phyloP scores from a whole-genome alignment of 1,140 invertebrate genomes.

The Ceratina australensis region DNA sequence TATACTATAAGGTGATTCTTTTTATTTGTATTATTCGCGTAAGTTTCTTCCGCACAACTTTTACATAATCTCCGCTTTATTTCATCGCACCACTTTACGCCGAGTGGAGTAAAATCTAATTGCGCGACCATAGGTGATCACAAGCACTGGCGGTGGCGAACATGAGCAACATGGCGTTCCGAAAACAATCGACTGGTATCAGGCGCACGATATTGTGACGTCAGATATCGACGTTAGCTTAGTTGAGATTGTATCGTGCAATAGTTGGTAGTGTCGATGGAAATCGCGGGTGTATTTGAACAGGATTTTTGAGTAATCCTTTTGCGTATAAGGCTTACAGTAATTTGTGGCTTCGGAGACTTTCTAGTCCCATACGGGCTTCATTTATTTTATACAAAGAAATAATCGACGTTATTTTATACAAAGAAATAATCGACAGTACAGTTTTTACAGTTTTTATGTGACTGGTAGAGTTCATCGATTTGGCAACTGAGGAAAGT shows the following conservation, averaged over 20 bases:
- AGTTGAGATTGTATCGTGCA: too few species aligned
- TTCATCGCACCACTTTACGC: conserved; percentile 10
- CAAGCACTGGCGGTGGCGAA: too few species aligned
- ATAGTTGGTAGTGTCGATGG: too few species aligned
- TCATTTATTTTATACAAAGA: too few species aligned
- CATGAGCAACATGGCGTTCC: conserved; percentile 32
- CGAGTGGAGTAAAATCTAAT: conserved; percentile 20
- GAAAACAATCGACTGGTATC: conserved; percentile 29
- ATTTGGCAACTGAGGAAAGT: conserved; percentile 36
- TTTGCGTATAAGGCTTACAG: too few species aligned
- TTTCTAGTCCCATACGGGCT: too few species aligned
- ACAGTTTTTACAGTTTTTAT: conserved; percentile 17
- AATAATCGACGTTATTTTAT: too few species aligned
- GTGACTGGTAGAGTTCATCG: conserved; percentile 25
- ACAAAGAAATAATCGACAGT: conserved; percentile 17
- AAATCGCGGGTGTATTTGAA: too few species aligned
- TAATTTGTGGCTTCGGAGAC: too few species aligned
- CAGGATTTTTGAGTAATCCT: too few species aligned
- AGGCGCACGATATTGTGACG: too few species aligned
- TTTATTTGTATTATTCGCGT: conserved; percentile 1
- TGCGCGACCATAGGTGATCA: conserved; percentile 14
- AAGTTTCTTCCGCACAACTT: neutral
- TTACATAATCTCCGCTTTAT: conserved; percentile 37
- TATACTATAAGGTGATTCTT: neutral
- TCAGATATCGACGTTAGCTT: too few species aligned